A percentile compares a stretch with the other conserved stretches of the same genome.
These are phyloP conservation scores for Bombus turneri DNA, from an alignment of 1,140 invertebrate species.

Conservation along the genomic window DNA sequence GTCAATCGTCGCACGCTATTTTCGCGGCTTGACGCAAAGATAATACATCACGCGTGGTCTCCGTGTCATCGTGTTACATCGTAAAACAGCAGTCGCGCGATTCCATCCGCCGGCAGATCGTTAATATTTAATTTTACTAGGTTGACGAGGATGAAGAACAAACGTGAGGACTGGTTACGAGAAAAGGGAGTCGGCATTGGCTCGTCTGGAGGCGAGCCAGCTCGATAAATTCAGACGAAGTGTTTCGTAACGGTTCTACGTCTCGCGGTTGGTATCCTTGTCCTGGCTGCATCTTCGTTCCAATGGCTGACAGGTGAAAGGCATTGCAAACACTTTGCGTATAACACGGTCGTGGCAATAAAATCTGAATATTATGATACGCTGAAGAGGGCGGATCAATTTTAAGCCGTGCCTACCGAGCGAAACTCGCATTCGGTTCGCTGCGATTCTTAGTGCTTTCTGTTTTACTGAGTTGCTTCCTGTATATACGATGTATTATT, in stretches of 20 bases:
- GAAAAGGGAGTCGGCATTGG: constrained; percentile 29
- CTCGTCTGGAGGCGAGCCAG: constrained; percentile 57
- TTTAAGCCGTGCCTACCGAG: background rate
- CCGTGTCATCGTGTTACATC: constrained; percentile 43
- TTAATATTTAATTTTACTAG: constrained; percentile 68
- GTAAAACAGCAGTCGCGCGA: constrained; percentile 47
- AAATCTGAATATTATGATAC: constrained; percentile 48
- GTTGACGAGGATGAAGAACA: constrained; percentile 55
- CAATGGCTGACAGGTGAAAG: constrained; percentile 46
- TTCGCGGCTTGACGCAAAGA: constrained; percentile 29
- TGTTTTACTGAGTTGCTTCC: background rate
- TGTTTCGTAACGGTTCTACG: constrained; percentile 32
- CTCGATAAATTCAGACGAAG: constrained; percentile 62
- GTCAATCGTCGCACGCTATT: constrained; percentile 33
- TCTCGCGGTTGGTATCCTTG: background rate
- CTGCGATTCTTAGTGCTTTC: background rate
- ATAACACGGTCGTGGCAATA: constrained; percentile 9
- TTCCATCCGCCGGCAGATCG: constrained; percentile 30
- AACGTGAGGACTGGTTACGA: constrained; percentile 19
- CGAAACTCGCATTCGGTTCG: constrained; percentile 5
- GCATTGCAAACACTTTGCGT: constrained; percentile 17
- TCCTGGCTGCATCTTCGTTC: constrained; percentile 31
- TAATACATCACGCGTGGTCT: constrained; percentile 46
- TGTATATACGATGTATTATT: background rate
- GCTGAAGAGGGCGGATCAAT: constrained; percentile 29